A percentile compares a stretch with the other conserved stretches of the same genome.
Conservation (phyloP, 2,888 invertebrate species). For the Arrhopalites spinosus region DNA sequence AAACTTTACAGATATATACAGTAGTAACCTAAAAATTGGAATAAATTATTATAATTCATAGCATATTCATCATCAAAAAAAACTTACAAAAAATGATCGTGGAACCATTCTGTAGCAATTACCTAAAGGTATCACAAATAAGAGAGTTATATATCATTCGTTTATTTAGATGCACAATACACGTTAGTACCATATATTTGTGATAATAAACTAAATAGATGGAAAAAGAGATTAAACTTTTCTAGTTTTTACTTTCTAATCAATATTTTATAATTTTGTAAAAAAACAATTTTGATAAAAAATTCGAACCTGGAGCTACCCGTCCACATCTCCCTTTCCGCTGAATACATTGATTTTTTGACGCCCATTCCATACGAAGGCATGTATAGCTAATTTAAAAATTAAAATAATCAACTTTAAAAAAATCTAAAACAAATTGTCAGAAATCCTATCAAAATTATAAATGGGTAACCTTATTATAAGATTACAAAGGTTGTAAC, state of each 20-base stretch:
- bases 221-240: no score
- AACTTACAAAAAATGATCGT: conserved; percentile 66
- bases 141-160: background rate
- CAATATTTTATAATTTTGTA: no score
- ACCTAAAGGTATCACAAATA: conserved; percentile 71
- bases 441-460: conserved; percentile 58
- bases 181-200: no score
- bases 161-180: no score
- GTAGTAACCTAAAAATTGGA: no score
- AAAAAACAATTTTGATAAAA: no score
- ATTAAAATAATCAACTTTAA: conserved; percentile 65
- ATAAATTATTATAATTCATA: conserved; percentile 5
- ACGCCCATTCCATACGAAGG: conserved; percentile 83
- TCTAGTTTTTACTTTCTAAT: no score
- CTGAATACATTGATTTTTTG: conserved; percentile 86
- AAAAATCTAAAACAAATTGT: conserved; percentile 94
- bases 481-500: background rate
- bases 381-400: conserved; percentile 74
- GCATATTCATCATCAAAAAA: background rate
- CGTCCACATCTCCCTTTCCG: conserved; percentile 89
- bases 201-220: no score
- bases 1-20: no score
- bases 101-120: conserved; percentile 78
- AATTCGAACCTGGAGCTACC: conserved; percentile 70
- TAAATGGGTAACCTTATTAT: background rate